A percentile compares a stretch with the other conserved stretches of the same genome.
Conservation (phyloP, 2,888 invertebrate species). For the Chymomyza fuscimana region DNA sequence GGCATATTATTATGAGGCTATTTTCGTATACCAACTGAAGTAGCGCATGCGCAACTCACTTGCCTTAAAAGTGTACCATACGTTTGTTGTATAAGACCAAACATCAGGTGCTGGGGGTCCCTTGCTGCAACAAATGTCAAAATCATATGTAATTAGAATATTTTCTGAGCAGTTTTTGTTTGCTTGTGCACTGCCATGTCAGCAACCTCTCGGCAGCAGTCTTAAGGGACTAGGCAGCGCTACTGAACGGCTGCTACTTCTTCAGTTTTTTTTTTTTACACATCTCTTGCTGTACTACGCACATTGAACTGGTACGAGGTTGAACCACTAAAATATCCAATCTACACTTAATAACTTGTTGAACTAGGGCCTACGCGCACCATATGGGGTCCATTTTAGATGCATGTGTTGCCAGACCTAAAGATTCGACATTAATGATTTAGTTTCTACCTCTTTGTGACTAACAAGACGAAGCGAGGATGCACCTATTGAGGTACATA, state of each 20-base stretch:
- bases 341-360: slow-evolving; percentile 50
- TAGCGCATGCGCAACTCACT: slow-evolving; percentile 55
- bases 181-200: slow-evolving; percentile 12
- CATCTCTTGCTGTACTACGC: slow-evolving; percentile 39
- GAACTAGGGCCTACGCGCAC: slow-evolving; percentile 47
- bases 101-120: slow-evolving; percentile 74
- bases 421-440: background rate
- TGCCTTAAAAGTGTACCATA: slow-evolving; percentile 1
- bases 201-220: slow-evolving; percentile 17
- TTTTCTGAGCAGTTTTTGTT: slow-evolving; percentile 27
- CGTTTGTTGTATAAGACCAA: slow-evolving; percentile 15
- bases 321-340: slow-evolving; percentile 53
- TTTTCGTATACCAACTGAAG: slow-evolving; percentile 57
- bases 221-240: slow-evolving; percentile 24
- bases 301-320: slow-evolving; percentile 26
- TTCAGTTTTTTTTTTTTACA: slow-evolving; percentile 39
- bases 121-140: slow-evolving; percentile 39
- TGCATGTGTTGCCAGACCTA: slow-evolving; percentile 25
- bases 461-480: background rate
- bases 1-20: slow-evolving; percentile 65
- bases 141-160: slow-evolving; percentile 63
- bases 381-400: slow-evolving; percentile 60
- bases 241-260: background rate
- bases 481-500: background rate
- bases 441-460: background rate